Evolutionary conservation across 2,113 vertebrate species (phyloP), one percentile per base, ranked within the genome.

Genomic region (Epinephelus fuscoguttatus): DNA sequence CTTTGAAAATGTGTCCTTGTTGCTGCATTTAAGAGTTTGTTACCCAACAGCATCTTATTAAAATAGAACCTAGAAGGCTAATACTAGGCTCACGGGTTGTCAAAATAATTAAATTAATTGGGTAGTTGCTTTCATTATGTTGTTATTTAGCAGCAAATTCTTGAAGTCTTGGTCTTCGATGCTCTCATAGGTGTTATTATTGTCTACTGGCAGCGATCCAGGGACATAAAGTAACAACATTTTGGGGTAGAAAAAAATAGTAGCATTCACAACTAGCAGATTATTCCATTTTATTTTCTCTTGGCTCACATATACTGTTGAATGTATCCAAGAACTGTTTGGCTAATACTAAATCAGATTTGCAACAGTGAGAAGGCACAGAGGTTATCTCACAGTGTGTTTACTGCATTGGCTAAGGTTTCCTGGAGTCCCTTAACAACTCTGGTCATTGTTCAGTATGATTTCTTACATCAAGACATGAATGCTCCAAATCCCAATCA

Each of bases 301-400:
- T 70, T 45, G 61, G 30, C n/a, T 27, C 21, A 47, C 56, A n/a
- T 82, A 13, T 61, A 27, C 40, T 67, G 13, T 49, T n/a, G 30
- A 70, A 62, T 57, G 56, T 27, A 40, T 64, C 33, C 70, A 64
- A 37, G 56, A 78, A 37, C 30, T 6, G 37, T 72, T 72, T 84
- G 56, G 62, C 42, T 33, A 45, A 69, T 70, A 64, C 17, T 25
- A 47, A 59, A 18, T 71, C n/a, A 23, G 21, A 49, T 14, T 13
- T 27, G 40, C 67, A 83, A 27, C 4, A 59, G 42, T 59, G 42
- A 66, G 62, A 33, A 4, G 10, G 33, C 19, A 42, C 33, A 82
- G 25, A 37, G 18, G 60, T 56, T 25, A 27, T 50, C 33, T 55
- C 13, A 49, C 3, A 18, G 37, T 63, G 30, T 56, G 57, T 47